Conservation (phyloP, 2,888 invertebrate species). For the Schizaphis graminum region DNA sequence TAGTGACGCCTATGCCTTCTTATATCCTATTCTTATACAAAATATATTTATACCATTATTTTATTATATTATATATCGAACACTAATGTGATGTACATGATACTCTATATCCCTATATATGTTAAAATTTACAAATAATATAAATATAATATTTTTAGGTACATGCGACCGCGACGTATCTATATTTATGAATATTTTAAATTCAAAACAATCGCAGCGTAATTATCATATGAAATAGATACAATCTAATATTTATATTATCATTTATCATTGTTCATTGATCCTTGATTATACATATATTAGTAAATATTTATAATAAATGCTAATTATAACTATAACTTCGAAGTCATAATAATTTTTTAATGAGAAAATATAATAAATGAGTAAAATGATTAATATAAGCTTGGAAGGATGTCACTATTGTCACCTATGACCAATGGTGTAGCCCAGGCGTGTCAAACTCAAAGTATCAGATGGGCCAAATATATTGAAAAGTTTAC, state of each 20-base stretch:
- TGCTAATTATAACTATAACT: background rate
- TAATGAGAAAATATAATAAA: background rate
- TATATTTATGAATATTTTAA: slow-evolving; percentile 5
- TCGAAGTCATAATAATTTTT: background rate
- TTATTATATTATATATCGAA: background rate
- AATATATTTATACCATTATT: background rate
- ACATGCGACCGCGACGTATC: too few species aligned
- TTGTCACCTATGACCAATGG: too few species aligned
- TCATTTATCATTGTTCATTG: background rate
- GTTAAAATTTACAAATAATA: background rate
- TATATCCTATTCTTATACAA: background rate
- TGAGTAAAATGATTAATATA: too few species aligned
- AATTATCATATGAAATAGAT: background rate
- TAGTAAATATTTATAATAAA: background rate
- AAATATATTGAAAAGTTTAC: too few species aligned
- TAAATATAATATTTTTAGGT: background rate
- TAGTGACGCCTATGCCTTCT: too few species aligned
- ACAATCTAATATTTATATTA: background rate
- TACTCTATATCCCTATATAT: background rate
- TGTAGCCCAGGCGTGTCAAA: too few species aligned
- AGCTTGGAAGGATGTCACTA: too few species aligned
- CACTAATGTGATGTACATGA: background rate
- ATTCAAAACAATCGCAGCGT: background rate
- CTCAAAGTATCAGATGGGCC: too few species aligned
- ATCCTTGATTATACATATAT: too few species aligned